A percentile compares a stretch with the other conserved stretches of the same genome.
Evolutionary conservation across 2,888 invertebrate species (phyloP).

Genomic region (Sympetrum striolatum): DNA sequence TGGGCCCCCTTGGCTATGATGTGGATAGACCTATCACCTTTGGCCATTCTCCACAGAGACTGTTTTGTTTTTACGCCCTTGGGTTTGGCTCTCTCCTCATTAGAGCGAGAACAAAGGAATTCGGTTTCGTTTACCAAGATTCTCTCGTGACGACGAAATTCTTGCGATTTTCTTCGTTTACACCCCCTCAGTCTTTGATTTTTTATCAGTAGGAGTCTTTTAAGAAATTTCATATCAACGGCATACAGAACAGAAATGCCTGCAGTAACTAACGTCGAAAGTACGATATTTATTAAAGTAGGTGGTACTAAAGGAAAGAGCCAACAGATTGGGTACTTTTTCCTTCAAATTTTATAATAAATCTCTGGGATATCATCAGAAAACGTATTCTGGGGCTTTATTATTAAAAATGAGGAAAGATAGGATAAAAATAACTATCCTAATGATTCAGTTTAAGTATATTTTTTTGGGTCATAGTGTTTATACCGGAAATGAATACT

Average conservation of each 20-base stretch:
- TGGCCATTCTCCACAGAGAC: constrained; percentile 11
- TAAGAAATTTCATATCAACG: neutral
- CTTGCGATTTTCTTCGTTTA: neutral
- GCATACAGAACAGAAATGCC: neutral
- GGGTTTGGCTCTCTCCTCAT: neutral
- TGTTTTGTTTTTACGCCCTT: neutral
- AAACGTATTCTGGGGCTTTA: too few relatives aligned
- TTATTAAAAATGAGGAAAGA: too few relatives aligned
- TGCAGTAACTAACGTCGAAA: too few relatives aligned
- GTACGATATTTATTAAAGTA: too few relatives aligned
- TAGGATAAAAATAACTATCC: too few relatives aligned
- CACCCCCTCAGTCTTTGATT: neutral
- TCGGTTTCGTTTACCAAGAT: neutral
- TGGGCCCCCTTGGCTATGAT: neutral
- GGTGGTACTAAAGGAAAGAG: too few relatives aligned
- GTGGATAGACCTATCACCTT: neutral
- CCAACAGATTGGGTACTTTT: too few relatives aligned
- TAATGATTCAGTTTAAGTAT: too few relatives aligned
- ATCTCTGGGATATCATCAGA: too few relatives aligned
- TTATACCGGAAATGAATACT: too few relatives aligned
- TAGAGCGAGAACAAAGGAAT: neutral
- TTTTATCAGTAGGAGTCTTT: neutral
- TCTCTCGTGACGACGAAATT: neutral
- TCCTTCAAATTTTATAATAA: too few relatives aligned
- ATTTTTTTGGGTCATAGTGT: too few relatives aligned